A percentile compares a stretch with the other conserved stretches of the same genome.
phyloP scores from a whole-genome alignment of 2,797 vertebrate genomes.

The Sebastes steindachneri region DNA sequence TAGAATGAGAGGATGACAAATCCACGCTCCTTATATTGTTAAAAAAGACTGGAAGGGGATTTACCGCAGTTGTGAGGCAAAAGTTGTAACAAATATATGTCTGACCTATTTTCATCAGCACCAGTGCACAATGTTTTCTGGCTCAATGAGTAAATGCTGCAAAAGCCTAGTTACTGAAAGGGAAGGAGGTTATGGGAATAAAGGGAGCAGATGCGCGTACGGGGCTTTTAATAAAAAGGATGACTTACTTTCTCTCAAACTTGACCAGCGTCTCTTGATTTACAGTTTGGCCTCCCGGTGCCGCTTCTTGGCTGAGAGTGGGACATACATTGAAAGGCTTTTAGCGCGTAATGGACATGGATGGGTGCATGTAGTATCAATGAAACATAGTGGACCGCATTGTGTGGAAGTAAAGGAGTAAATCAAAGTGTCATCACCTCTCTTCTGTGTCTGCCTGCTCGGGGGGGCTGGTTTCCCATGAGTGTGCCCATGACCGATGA shows the following conservation, averaged over 20 bases:
- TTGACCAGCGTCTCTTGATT: constrained; percentile 70
- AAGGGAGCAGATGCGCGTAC: constrained; percentile 44
- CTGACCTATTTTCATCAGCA: constrained; percentile 74
- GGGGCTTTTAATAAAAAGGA: constrained; percentile 55
- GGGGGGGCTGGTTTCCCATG: constrained; percentile 54
- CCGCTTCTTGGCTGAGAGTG: constrained; percentile 56
- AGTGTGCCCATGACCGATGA: constrained; percentile 53
- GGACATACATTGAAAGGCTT: constrained; percentile 70
- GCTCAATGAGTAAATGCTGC: constrained; percentile 61
- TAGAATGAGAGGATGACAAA: background rate
- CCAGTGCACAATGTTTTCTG: constrained; percentile 72
- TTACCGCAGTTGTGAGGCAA: constrained; percentile 28
- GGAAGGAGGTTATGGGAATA: constrained; percentile 61
- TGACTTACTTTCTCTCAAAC: constrained; percentile 82
- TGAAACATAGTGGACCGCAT: constrained; percentile 13
- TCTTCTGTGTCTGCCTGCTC: constrained; percentile 33
- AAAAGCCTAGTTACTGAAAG: constrained; percentile 57
- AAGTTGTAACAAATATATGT: constrained; percentile 59
- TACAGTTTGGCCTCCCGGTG: constrained; percentile 28
- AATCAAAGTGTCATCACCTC: constrained; percentile 71
- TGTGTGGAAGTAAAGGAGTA: constrained; percentile 35
- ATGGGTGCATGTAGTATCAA: constrained; percentile 30
- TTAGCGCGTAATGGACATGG: constrained; percentile 62
- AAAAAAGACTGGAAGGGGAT: constrained; percentile 7
- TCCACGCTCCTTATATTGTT: background rate